Evolutionary conservation across 2,888 invertebrate genomes (phyloP), one percentile per base, ranked within the genome.

Genomic region (Esperia sulphurella): DNA sequence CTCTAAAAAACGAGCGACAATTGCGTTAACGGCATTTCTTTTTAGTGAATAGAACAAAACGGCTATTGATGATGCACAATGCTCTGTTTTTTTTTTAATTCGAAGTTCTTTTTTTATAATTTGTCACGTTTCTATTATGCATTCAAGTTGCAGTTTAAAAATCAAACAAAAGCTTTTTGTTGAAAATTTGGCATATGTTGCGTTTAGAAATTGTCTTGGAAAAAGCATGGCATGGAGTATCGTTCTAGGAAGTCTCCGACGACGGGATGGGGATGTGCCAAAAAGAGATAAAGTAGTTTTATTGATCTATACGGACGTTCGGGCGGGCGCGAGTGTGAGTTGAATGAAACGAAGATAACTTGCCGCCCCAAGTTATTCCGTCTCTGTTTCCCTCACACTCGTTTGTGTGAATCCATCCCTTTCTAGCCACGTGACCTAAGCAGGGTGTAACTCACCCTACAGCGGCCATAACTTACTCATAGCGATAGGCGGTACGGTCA

Each of bases 221-320:
- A 75, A 81, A 84, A 85, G 77, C 77, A 72, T 72, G 75, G 68
- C 58, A 63, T 63, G 66, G 67, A 72, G 83, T 80, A 79, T 82
- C 81, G 72, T 85, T 85, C 80, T 79, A 83, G 84, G 86, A 88
- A 88, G 83, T 82, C 78, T 75, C 70, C 79, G 79, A 79, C 81
- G 82, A 79, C 82, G 82, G 82, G 80, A 84, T 82, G 83, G 85
- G 90, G 86, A 90, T 88, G 89, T 90, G 90, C 90, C 90, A 90
- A 90, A 90, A 90, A 90, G 90, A 90, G 89, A 90, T 90, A 90
- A 90, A 90, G 90, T 90, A 90, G 90, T 90, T 90, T 90, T 90
- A 90, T 90, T 90, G 90, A 90, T 90, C 90, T 89, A 89, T 84
- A 88, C 88, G 87, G 88, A 89, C 88, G 83, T 87, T 86, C 84